Conservation (phyloP, 2,888 invertebrate genomes). For the Ophioninae sp. region DNA sequence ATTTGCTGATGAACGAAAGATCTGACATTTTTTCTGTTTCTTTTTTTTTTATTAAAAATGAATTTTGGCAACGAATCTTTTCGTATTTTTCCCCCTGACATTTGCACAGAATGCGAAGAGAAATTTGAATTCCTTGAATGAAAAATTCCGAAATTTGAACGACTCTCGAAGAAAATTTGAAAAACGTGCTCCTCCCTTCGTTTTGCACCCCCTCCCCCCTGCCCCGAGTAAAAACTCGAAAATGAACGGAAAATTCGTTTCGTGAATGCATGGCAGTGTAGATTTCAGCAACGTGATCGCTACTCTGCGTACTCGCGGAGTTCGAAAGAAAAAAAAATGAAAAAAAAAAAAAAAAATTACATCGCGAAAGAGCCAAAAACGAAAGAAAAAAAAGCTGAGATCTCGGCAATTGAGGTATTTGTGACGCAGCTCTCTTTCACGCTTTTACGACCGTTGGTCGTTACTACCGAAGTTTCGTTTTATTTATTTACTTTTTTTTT, state of each 20-base stretch:
- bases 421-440: constrained; percentile 73
- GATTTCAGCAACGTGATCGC: constrained; percentile 32
- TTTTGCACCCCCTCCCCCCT: not conserved
- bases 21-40: too few relatives aligned
- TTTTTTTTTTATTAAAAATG: not conserved
- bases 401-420: constrained; percentile 80
- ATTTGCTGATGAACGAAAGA: too few relatives aligned
- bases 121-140: not conserved
- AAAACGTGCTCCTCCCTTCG: not conserved
- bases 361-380: not conserved
- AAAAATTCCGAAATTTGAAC: not conserved
- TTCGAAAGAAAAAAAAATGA: constrained; percentile 1
- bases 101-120: not conserved
- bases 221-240: not conserved
- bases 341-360: constrained; percentile 10
- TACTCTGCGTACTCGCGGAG: constrained; percentile 24
- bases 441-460: constrained; percentile 69
- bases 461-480: constrained; percentile 72
- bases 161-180: not conserved
- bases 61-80: not conserved
- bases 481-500: constrained; percentile 54
- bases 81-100: not conserved
- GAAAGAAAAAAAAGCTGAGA: constrained; percentile 70
- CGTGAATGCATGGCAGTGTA: constrained; percentile 54
- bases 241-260: constrained; percentile 21